Evolutionary conservation across 2,888 invertebrate genomes (phyloP).

Genomic region (Hoplodrina blanda): DNA sequence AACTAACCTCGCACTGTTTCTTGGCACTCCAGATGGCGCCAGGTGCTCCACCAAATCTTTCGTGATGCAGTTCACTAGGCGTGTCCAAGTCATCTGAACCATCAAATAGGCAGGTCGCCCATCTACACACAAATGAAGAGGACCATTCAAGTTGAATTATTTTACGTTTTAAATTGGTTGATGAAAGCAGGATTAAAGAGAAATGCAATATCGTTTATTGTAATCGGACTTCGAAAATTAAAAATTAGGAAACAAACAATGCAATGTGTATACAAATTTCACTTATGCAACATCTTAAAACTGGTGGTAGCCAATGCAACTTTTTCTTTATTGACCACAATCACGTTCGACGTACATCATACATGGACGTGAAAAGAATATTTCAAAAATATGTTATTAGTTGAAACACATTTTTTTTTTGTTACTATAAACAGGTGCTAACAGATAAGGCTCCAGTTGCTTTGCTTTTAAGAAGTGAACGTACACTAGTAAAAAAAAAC

Average conservation of each 20-base stretch:
- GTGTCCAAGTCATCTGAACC: constrained; percentile 84
- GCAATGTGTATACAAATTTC: constrained; percentile 11
- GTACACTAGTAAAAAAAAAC: too few species aligned
- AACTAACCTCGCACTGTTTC: constrained; percentile 92
- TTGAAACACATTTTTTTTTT: too few species aligned
- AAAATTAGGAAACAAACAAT: neutral
- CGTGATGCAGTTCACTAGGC: constrained; percentile 90
- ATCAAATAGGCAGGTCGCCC: constrained; percentile 93
- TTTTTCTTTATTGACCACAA: constrained; percentile 13
- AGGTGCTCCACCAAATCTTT: constrained; percentile 91
- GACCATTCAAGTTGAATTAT: constrained; percentile 2
- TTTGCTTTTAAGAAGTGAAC: too few species aligned
- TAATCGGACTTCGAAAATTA: too few species aligned
- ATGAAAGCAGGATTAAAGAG: neutral
- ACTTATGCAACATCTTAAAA: constrained; percentile 10
- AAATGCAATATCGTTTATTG: too few species aligned
- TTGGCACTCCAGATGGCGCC: constrained; percentile 94
- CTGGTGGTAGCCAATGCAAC: neutral
- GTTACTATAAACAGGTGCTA: too few species aligned
- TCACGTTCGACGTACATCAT: constrained; percentile 12
- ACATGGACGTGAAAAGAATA: neutral
- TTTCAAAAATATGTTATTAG: constrained; percentile 1
- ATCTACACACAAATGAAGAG: constrained; percentile 74
- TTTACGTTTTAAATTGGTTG: neutral
- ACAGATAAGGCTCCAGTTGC: too few species aligned